Evolutionary conservation across 2,797 vertebrate genomes (phyloP), one percentile per base, ranked within the genome.

Genomic region (Vipera latastei): DNA sequence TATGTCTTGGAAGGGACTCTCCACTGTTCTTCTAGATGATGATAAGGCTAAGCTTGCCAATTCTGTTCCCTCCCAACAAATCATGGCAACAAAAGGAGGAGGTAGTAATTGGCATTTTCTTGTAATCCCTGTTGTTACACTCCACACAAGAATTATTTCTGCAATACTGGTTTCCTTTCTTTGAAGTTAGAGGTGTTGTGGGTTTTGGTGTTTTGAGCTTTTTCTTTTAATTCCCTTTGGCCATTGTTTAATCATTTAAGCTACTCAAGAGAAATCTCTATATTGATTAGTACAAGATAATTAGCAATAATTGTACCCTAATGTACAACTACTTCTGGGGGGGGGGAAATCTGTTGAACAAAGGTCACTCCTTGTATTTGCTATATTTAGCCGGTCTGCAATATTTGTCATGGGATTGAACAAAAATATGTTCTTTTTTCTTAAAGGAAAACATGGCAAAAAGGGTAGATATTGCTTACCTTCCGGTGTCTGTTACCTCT

Each of bases 231-330:
- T 91, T 83, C 89, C 86, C 9, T 63, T 55, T 73, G 69, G 56
- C 18, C 61, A 1, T 53, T 88, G 16, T 63, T 86, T 90, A 51
- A 90, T 83, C 48, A 12, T 92, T 88, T 90, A 56, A 16, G 32
- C 22, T 0, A 7, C 18, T 1, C 51, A 44, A 53, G 86, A 73
- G 90, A 91, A 1, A 91, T 83, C 22, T 83, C 22, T 92, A 87
- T 11, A 20, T 18, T 65, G 91, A 92, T 94, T 94, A 92, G 93
- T 61, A 57, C 38, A 91, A 65, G 4, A 90, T 90, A 93, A 89
- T 6, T n/a, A 92, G n/a, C 86, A 86, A 6, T 56, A 90, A 89
- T 16, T 88, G 90, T 69, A 94, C 38, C 73, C 73, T 83, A 83
- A 83, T 88, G 88, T 63, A 61, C 57, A 48, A 51, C 9, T 6